Percentiles rank a stretch among this genome's conserved stretches.
phyloP scores from a whole-genome alignment of 2,888 invertebrate species.

The Lathronympha strigana region DNA sequence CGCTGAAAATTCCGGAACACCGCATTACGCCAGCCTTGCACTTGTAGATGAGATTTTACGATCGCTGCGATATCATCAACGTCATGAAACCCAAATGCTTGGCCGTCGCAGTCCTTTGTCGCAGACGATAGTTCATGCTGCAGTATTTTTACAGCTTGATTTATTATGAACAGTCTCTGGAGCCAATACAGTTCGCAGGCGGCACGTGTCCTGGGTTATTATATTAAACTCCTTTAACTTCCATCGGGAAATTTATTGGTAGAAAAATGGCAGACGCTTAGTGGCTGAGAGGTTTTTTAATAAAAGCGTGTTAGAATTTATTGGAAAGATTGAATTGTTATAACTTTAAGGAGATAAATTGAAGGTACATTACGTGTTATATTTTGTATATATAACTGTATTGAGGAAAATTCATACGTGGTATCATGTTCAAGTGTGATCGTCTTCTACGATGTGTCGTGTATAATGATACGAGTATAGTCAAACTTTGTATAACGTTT shows the following conservation, averaged over 20 bases:
- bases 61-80: not conserved
- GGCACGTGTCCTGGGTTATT: constrained; percentile 33
- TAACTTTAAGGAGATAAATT: not conserved
- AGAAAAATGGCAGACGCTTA: constrained; percentile 11
- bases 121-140: not conserved
- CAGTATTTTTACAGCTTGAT: constrained; percentile 12
- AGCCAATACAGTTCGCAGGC: constrained; percentile 15
- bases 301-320: constrained; percentile 7
- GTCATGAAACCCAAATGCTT: not conserved
- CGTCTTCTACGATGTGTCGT: too few species aligned
- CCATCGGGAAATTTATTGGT: constrained; percentile 13
- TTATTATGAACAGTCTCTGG: constrained; percentile 6
- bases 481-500: too few species aligned
- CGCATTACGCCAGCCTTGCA: not conserved
- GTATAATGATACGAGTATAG: too few species aligned
- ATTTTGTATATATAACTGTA: too few species aligned
- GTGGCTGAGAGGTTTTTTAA: constrained; percentile 11
- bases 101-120: not conserved
- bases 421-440: too few species aligned
- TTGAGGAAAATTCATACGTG: too few species aligned
- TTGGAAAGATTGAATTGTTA: constrained; percentile 10
- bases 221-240: constrained; percentile 29
- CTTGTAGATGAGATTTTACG: not conserved
- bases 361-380: too few species aligned
- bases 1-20: not conserved